phyloP scores from a whole-genome alignment of 2,797 vertebrate species.

The Fistularia commersonii region DNA sequence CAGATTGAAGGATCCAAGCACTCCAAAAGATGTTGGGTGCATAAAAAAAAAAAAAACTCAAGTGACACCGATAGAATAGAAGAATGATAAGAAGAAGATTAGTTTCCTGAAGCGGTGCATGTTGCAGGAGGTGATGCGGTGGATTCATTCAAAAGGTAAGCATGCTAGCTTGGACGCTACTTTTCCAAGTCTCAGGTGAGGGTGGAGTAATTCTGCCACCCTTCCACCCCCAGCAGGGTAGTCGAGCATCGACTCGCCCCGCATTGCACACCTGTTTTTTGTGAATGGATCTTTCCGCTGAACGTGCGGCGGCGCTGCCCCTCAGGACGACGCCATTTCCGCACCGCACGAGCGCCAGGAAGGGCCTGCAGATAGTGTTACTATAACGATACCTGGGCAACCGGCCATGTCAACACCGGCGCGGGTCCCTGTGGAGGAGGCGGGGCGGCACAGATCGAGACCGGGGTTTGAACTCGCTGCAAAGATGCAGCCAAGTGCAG shows the following conservation, averaged over 20 bases:
- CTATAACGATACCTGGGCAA: constrained; percentile 54
- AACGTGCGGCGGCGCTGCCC: constrained; percentile 13
- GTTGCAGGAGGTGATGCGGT: too few relatives aligned
- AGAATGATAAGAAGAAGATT: too few relatives aligned
- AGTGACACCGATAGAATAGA: too few relatives aligned
- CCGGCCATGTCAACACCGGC: constrained; percentile 20
- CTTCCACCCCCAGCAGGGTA: background rate
- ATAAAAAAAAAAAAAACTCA: too few relatives aligned
- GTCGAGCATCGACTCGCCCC: background rate
- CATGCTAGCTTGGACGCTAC: too few relatives aligned
- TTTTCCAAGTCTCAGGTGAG: background rate
- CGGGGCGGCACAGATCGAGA: constrained; percentile 4
- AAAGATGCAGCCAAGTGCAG: too few relatives aligned
- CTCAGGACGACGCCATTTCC: constrained; percentile 23
- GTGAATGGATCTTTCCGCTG: constrained; percentile 43
- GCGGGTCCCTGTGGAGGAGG: constrained; percentile 25
- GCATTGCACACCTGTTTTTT: constrained; percentile 20
- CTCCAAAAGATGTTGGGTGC: too few relatives aligned
- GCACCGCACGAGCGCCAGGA: constrained; percentile 25
- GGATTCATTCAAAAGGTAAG: too few relatives aligned
- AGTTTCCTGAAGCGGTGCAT: too few relatives aligned
- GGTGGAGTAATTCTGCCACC: background rate
- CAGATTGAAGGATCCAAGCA: too few relatives aligned
- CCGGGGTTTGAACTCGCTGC: too few relatives aligned
- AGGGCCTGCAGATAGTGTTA: constrained; percentile 32